A percentile compares a stretch with the other conserved stretches of the same genome.
These are phyloP conservation scores for Sterna hirundo DNA, from an alignment of 2,113 vertebrate species.

Conservation along the genomic window DNA sequence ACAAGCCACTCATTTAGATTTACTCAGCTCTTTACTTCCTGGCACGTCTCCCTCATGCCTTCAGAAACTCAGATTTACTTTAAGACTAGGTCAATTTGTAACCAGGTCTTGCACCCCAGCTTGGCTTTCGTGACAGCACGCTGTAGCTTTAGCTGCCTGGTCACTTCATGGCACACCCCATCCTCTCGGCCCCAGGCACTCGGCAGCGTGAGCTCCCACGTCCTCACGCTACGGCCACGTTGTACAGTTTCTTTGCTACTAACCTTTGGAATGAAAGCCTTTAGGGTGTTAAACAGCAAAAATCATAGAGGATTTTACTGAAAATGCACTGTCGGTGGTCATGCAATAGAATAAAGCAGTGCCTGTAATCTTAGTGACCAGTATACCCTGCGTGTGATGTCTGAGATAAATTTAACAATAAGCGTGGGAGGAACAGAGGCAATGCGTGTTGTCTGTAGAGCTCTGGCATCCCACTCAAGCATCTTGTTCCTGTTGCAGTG, in stretches of 20 bases:
- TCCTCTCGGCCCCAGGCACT: not conserved
- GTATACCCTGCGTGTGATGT: not conserved
- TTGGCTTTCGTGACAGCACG: not conserved
- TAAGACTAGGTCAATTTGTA: not conserved
- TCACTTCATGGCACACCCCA: not conserved
- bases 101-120: not conserved
- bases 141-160: not conserved
- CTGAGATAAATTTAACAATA: not conserved
- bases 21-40: not conserved
- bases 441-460: not conserved
- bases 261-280: not conserved
- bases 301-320: not conserved
- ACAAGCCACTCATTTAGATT: not conserved
- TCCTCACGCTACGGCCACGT: rapidly evolving
- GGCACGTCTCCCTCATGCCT: rapidly evolving
- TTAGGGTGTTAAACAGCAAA: not conserved
- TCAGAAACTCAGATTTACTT: not conserved
- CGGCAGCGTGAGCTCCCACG: rapidly evolving
- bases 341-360: not conserved
- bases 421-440: not conserved
- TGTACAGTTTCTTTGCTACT: not conserved
- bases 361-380: not conserved
- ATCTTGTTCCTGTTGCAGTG: not conserved
- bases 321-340: not conserved
- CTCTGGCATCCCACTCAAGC: not conserved